phyloP scores from a whole-genome alignment of 2,888 invertebrate genomes.

The Dryomyza anilis region DNA sequence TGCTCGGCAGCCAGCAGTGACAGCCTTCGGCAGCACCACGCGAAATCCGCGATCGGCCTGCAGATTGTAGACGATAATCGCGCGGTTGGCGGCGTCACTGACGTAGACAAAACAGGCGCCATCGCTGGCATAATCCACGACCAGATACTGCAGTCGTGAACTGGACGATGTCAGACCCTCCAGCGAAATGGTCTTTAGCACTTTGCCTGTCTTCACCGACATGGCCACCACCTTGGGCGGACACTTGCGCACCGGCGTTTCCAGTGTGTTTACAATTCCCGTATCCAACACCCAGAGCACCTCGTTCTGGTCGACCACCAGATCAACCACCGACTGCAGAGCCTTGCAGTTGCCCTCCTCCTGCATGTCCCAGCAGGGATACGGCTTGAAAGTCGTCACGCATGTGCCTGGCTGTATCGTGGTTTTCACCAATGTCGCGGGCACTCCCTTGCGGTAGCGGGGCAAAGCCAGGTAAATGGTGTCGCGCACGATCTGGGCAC shows the following conservation, averaged over 20 bases:
- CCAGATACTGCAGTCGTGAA: conserved; percentile 72
- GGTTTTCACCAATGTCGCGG: conserved; percentile 70
- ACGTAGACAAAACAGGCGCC: conserved; percentile 69
- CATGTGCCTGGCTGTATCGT: conserved; percentile 62
- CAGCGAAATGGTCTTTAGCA: conserved; percentile 69
- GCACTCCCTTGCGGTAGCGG: conserved; percentile 68
- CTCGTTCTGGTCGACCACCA: conserved; percentile 67
- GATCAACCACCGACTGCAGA: conserved; percentile 74
- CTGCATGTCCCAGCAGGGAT: conserved; percentile 70
- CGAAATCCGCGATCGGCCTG: conserved; percentile 68
- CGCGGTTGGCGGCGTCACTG: conserved; percentile 72
- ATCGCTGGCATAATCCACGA: conserved; percentile 69
- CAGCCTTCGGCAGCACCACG: conserved; percentile 67
- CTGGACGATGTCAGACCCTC: conserved; percentile 65
- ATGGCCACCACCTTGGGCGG: conserved; percentile 73
- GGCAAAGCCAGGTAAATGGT: conserved; percentile 66
- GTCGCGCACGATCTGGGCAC: conserved; percentile 66
- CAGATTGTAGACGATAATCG: conserved; percentile 72
- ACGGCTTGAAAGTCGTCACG: conserved; percentile 65
- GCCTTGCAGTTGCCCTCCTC: conserved; percentile 69
- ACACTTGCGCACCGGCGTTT: conserved; percentile 69
- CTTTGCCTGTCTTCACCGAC: conserved; percentile 66
- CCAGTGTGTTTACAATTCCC: conserved; percentile 72
- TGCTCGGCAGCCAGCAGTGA: conserved; percentile 63
- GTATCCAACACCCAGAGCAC: conserved; percentile 76